A percentile compares a stretch with the other conserved stretches of the same genome.
Conservation (phyloP, 2,888 invertebrate species). For the Mythimna ferrago region DNA sequence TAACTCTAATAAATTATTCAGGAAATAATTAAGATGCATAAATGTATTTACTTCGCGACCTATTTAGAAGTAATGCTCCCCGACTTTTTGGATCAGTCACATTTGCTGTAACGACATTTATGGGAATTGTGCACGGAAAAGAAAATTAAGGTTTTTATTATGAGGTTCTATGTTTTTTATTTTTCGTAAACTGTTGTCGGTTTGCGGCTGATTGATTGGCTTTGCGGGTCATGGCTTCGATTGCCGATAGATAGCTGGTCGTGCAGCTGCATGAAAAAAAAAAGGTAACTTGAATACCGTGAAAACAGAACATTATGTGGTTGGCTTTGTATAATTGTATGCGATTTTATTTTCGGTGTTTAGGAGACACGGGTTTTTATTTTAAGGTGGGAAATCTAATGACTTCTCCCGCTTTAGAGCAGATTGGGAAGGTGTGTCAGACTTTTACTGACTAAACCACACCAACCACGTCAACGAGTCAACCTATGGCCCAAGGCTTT, state of each 20-base stretch:
- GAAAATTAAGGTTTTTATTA: constrained; percentile 22
- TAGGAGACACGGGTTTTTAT: background rate
- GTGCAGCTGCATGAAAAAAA: background rate
- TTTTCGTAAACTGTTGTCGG: constrained; percentile 11
- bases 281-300: background rate
- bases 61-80: constrained; percentile 30
- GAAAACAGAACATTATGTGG: background rate
- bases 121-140: constrained; percentile 46
- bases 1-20: constrained; percentile 21
- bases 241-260: background rate
- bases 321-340: background rate
- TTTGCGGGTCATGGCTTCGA: constrained; percentile 5
- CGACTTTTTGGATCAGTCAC: constrained; percentile 22
- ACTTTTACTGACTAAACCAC: too few species aligned
- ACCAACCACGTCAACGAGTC: too few species aligned
- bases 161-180: constrained; percentile 7
- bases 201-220: background rate
- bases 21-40: constrained; percentile 47
- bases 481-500: too few species aligned
- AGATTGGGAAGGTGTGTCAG: too few species aligned
- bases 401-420: background rate
- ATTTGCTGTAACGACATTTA: constrained; percentile 40
- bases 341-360: background rate
- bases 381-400: background rate
- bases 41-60: constrained; percentile 38